Evolutionary conservation across 2,797 vertebrate genomes (phyloP).

Genomic region (Argyrosomus regius): DNA sequence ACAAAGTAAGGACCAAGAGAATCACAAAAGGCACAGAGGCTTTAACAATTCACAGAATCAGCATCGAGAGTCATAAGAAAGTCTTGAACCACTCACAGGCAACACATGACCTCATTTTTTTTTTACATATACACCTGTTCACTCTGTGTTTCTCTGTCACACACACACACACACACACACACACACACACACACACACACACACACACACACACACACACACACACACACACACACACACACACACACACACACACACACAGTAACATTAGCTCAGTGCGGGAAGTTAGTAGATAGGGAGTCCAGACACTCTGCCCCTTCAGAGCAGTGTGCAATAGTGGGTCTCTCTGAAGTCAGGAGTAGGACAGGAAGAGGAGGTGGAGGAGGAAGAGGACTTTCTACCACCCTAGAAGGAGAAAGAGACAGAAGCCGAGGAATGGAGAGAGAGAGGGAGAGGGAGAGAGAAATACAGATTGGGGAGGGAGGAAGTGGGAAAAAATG

Average conservation of each 20-base stretch:
- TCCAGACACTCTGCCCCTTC: slow-evolving; percentile 58
- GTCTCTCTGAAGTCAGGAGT: slow-evolving; percentile 78
- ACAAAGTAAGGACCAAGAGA: slow-evolving; percentile 3
- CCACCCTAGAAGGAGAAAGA: slow-evolving; percentile 77
- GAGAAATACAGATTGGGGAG: slow-evolving; percentile 38
- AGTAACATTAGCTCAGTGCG: slow-evolving; percentile 24
- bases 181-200: slow-evolving; percentile 6
- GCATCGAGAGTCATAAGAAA: slow-evolving; percentile 5
- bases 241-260: slow-evolving; percentile 3
- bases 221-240: neutral
- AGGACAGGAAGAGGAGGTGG: slow-evolving; percentile 63
- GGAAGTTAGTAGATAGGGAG: slow-evolving; percentile 57
- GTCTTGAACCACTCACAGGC: slow-evolving; percentile 21
- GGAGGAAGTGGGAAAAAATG: slow-evolving; percentile 27
- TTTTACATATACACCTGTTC: neutral
- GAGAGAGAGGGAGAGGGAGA: slow-evolving; percentile 29
- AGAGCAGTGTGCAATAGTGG: slow-evolving; percentile 73
- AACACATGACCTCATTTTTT: slow-evolving; percentile 13
- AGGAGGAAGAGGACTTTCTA: slow-evolving; percentile 77
- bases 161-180: slow-evolving; percentile 1
- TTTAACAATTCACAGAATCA: slow-evolving; percentile 26
- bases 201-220: neutral
- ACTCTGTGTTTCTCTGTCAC: neutral
- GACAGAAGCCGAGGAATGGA: slow-evolving; percentile 38
- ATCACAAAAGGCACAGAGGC: slow-evolving; percentile 33